Conservation (phyloP, 2,888 invertebrate species). For the Xestia c-nigrum region DNA sequence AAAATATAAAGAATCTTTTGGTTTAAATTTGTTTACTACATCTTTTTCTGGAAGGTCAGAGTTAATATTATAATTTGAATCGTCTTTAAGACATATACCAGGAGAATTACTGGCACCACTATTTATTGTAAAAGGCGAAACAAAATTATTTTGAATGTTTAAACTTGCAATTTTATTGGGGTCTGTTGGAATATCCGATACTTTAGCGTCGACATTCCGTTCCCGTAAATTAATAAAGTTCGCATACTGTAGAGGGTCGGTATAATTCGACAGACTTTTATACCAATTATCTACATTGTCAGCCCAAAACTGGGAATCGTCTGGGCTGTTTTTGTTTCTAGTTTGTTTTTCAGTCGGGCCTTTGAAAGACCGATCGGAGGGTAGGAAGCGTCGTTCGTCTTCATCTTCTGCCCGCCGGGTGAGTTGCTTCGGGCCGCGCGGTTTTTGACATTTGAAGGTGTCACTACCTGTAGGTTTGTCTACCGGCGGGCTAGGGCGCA, state of each 20-base stretch:
- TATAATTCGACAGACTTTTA: slow-evolving; percentile 52
- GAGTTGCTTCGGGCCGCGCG: slow-evolving; percentile 70
- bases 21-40: slow-evolving; percentile 19
- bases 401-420: background rate
- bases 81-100: slow-evolving; percentile 11
- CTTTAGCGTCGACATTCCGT: background rate
- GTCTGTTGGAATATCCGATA: background rate
- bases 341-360: slow-evolving; percentile 5
- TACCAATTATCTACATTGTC: slow-evolving; percentile 66
- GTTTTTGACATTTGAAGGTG: slow-evolving; percentile 49
- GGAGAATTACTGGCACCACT: slow-evolving; percentile 4
- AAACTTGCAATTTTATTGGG: background rate
- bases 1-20: slow-evolving; percentile 30
- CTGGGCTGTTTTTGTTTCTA: slow-evolving; percentile 11
- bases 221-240: slow-evolving; percentile 21
- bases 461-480: background rate
- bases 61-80: slow-evolving; percentile 9
- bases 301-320: slow-evolving; percentile 50
- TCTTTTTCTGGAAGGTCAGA: slow-evolving; percentile 19
- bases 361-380: background rate
- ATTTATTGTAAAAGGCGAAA: background rate
- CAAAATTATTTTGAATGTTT: slow-evolving; percentile 26
- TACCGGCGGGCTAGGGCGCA: background rate
- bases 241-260: slow-evolving; percentile 24
- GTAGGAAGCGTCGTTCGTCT: slow-evolving; percentile 5